These are phyloP conservation scores for Gadopsis marmoratus DNA, from an alignment of 2,797 vertebrate species.

Conservation along the genomic window DNA sequence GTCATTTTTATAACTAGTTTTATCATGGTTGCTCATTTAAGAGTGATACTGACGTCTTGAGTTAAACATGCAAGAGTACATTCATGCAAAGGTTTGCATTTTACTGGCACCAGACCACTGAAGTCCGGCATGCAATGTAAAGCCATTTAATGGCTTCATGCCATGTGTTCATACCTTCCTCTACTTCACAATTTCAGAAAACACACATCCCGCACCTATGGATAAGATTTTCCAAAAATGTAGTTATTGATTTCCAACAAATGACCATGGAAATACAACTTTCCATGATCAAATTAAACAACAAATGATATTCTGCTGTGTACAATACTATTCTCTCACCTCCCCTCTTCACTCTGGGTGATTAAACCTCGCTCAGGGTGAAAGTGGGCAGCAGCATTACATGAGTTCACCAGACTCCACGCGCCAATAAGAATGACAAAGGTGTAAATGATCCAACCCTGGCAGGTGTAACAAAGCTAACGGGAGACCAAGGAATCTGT, in stretches of 20 bases:
- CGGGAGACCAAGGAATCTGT: neutral
- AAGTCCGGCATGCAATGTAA: conserved; percentile 17
- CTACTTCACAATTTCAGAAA: neutral
- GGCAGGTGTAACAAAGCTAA: neutral
- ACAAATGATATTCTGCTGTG: neutral
- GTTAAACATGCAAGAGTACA: neutral
- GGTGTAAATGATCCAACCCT: neutral
- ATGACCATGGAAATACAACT: neutral
- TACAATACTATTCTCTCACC: neutral
- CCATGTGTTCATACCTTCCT: neutral
- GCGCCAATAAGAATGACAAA: neutral
- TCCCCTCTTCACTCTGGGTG: neutral
- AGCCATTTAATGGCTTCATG: conserved; percentile 25
- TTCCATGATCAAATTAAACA: neutral
- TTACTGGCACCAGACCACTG: neutral
- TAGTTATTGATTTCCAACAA: neutral
- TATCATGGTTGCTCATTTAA: conserved; percentile 14
- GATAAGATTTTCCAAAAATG: neutral
- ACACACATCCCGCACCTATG: neutral
- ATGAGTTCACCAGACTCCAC: neutral
- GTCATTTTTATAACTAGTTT: neutral
- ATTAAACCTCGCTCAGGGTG: neutral
- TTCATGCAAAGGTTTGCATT: neutral
- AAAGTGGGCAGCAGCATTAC: neutral
- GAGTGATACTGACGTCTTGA: neutral